These are phyloP conservation scores for Paraescarpia echinospica DNA, from an alignment of 1,140 invertebrate species.

Conservation along the genomic window DNA sequence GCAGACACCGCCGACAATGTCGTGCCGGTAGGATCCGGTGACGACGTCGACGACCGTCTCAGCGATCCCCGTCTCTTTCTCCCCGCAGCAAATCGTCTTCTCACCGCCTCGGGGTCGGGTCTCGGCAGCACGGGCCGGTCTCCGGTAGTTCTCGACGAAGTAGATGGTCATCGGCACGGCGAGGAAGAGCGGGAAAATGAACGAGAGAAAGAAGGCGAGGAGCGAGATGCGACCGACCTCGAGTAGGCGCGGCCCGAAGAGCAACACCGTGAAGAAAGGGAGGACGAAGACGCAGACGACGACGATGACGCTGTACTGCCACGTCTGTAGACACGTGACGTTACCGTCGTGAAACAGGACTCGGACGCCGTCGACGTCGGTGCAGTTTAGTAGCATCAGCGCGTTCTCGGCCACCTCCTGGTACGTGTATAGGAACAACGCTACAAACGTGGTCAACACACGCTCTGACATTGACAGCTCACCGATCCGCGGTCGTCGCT, in stretches of 20 bases:
- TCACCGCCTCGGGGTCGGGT: not conserved
- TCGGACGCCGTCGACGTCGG: not conserved
- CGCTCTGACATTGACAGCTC: not conserved
- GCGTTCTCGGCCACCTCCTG: conserved; percentile 10
- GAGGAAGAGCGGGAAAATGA: conserved; percentile 9
- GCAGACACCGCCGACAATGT: conserved; percentile 6
- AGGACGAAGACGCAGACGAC: not conserved
- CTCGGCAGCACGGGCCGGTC: not conserved
- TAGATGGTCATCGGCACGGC: not conserved
- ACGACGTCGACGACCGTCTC: not conserved
- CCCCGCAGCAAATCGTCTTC: not conserved
- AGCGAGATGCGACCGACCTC: not conserved
- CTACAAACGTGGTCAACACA: not conserved
- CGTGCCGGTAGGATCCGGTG: not conserved
- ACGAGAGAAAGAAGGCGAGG: not conserved
- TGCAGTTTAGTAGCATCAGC: conserved; percentile 10
- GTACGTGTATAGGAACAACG: conserved; percentile 20
- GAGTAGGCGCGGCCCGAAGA: conserved; percentile 8
- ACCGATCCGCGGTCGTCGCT: not conserved
- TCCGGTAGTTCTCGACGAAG: not conserved
- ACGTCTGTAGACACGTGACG: conserved; percentile 11
- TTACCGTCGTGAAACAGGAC: conserved; percentile 16
- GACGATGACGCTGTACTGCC: conserved; percentile 16
- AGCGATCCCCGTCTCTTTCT: not conserved
- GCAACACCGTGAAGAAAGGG: conserved; percentile 8